Conservation (phyloP, 2,797 vertebrate species). For the Graptemys geographica region DNA sequence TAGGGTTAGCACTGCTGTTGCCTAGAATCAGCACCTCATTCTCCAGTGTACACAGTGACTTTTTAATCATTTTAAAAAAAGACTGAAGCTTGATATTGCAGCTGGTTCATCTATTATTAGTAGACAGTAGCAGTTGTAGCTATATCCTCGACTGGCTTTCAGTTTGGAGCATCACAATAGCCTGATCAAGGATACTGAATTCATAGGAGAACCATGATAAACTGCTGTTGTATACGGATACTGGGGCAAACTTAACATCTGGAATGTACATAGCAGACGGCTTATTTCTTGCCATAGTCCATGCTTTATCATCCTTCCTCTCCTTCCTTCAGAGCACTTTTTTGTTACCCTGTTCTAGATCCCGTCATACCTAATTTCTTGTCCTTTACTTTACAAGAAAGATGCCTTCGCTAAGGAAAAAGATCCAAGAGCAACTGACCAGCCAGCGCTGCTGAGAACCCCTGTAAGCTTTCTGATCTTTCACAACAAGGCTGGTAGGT, state of each 20-base stretch:
- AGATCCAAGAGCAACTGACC: not conserved
- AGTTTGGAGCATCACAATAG: not conserved
- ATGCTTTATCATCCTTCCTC: not conserved
- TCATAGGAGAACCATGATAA: not conserved
- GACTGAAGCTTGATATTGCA: rapidly evolving
- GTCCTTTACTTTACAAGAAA: not conserved
- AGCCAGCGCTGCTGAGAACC: not conserved
- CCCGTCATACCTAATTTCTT: not conserved
- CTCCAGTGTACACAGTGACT: not conserved
- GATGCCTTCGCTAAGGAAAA: not conserved
- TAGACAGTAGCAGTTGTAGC: not conserved
- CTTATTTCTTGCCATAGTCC: not conserved
- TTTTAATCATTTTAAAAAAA: not conserved
- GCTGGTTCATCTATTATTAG: not conserved
- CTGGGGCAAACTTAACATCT: not conserved
- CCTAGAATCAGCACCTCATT: not conserved
- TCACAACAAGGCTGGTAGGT: not conserved
- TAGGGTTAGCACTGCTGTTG: not conserved
- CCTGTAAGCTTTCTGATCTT: not conserved
- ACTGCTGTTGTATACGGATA: not conserved
- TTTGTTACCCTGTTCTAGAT: not conserved
- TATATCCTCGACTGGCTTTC: not conserved
- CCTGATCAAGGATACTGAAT: not conserved
- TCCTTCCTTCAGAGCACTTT: not conserved
- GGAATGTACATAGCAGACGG: not conserved